These are phyloP conservation scores for Mesocentrotus franciscanus DNA, from an alignment of 53 echinoderm and acorn worm species.

Conservation along the genomic window DNA sequence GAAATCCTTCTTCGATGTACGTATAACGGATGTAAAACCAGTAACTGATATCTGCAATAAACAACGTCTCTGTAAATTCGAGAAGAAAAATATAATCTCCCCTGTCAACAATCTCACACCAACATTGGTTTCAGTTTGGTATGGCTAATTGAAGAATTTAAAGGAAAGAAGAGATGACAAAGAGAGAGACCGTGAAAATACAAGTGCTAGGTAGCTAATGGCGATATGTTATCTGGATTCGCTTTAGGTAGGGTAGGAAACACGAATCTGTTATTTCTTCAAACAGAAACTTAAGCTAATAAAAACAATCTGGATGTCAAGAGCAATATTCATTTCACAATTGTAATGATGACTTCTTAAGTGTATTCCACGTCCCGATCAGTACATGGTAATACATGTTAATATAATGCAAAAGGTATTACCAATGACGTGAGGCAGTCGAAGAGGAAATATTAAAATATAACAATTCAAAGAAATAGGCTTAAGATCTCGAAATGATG, in stretches of 20 bases:
- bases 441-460: not conserved
- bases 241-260: not conserved
- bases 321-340: not conserved
- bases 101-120: not conserved
- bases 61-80: not conserved
- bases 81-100: not conserved
- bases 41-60: not conserved
- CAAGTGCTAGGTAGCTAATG: not conserved
- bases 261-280: slow-evolving; percentile 21
- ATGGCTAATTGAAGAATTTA: not conserved
- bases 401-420: not conserved
- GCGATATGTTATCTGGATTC: not conserved
- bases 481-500: not conserved
- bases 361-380: not conserved
- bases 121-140: not conserved
- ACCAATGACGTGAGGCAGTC: not conserved
- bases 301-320: slow-evolving; percentile 2
- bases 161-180: not conserved
- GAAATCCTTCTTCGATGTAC: not conserved
- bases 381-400: too few relatives aligned
- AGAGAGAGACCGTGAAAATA: slow-evolving; percentile 1
- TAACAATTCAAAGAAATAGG: not conserved
- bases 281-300: slow-evolving; percentile 3
- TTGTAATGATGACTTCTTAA: not conserved
- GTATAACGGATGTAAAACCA: not conserved